phyloP scores from a whole-genome alignment of 2,888 invertebrate genomes.

The Uloborus plumipes region DNA sequence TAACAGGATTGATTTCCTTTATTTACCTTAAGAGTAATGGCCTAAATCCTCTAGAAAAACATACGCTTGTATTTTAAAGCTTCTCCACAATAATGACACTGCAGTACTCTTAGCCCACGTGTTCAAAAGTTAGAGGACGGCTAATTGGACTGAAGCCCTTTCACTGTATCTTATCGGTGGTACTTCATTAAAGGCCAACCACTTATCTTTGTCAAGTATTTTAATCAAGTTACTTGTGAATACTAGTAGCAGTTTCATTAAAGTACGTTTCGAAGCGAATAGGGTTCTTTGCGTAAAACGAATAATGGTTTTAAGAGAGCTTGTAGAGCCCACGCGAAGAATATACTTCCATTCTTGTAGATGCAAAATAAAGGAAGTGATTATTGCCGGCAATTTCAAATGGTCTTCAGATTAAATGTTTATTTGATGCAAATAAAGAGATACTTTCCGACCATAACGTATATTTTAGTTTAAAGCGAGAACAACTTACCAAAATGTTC shows the following conservation, averaged over 20 bases:
- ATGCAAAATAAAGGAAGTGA: too few species aligned
- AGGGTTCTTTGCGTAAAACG: conserved; percentile 48
- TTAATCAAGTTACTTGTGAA: conserved; percentile 61
- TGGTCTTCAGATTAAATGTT: too few species aligned
- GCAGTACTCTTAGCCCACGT: background rate
- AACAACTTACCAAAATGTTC: too few species aligned
- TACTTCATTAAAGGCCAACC: conserved; percentile 57
- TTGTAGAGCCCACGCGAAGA: background rate
- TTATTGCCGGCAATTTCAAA: too few species aligned
- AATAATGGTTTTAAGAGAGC: conserved; percentile 48
- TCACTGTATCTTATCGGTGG: conserved; percentile 25
- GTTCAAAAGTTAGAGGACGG: conserved; percentile 46
- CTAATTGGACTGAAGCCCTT: conserved; percentile 52
- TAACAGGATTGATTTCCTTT: too few species aligned
- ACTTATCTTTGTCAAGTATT: conserved; percentile 64
- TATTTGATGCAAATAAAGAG: too few species aligned
- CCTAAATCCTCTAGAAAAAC: too few species aligned
- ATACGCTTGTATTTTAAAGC: conserved; percentile 25
- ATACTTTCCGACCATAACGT: too few species aligned
- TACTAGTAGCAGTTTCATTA: conserved; percentile 53
- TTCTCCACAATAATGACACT: conserved; percentile 32
- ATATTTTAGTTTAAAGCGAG: too few species aligned
- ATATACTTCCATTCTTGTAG: too few species aligned
- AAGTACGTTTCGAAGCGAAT: conserved; percentile 51
- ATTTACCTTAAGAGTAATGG: too few species aligned